phyloP scores from a whole-genome alignment of 2,113 vertebrate species.

The Burhinus oedicnemus region DNA sequence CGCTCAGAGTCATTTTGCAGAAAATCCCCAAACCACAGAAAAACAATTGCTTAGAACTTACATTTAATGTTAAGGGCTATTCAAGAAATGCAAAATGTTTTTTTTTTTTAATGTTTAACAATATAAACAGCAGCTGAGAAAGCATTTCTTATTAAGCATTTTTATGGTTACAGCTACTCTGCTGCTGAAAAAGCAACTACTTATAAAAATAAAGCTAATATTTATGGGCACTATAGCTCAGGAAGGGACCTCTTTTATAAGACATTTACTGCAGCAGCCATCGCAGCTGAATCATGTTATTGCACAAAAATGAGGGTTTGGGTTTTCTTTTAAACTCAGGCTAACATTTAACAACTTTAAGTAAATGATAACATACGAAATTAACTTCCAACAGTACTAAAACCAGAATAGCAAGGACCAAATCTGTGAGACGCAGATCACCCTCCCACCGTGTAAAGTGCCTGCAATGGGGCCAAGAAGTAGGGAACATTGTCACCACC shows the following conservation, averaged over 20 bases:
- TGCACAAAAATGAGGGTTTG: background rate
- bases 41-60: constrained; percentile 71
- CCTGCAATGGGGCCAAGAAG: background rate
- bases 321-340: background rate
- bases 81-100: constrained; percentile 55
- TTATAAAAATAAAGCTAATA: constrained; percentile 52
- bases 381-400: constrained; percentile 21
- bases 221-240: constrained; percentile 51
- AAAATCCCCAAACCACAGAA: constrained; percentile 35
- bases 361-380: constrained; percentile 48
- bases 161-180: constrained; percentile 62
- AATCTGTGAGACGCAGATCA: background rate
- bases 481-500: background rate
- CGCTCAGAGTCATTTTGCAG: background rate
- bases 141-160: constrained; percentile 72
- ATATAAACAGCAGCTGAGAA: constrained; percentile 42
- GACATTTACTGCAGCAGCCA: constrained; percentile 36
- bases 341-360: constrained; percentile 39
- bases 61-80: constrained; percentile 69
- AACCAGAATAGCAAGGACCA: background rate
- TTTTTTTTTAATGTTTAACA: constrained; percentile 68
- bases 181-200: constrained; percentile 29
- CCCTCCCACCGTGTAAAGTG: fast-evolving
- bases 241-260: constrained; percentile 1
- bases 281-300: background rate